These are phyloP conservation scores for Phataginus tetradactyla DNA, from an alignment of 2,797 vertebrate genomes.

Conservation along the genomic window DNA sequence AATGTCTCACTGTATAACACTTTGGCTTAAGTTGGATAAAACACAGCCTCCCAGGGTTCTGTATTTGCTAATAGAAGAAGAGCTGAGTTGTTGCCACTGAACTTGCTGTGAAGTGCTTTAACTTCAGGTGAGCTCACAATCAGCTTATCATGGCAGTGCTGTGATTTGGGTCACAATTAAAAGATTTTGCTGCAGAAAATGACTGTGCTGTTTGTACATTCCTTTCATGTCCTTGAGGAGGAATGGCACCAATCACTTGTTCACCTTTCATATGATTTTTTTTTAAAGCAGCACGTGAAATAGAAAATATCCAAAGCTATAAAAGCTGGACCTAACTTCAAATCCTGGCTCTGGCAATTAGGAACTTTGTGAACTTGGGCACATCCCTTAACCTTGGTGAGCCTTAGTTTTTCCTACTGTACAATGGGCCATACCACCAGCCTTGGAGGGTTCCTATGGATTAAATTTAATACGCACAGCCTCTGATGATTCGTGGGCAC, in stretches of 20 bases:
- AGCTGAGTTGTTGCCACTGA: neutral
- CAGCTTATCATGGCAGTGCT: slow-evolving; percentile 60
- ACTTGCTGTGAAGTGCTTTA: slow-evolving; percentile 60
- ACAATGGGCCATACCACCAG: neutral
- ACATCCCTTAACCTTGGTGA: neutral
- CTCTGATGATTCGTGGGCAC: neutral
- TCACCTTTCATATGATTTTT: slow-evolving; percentile 46
- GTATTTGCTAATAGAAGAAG: slow-evolving; percentile 65
- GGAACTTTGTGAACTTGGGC: neutral
- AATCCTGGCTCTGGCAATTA: slow-evolving; percentile 4
- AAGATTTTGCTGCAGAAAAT: slow-evolving; percentile 71
- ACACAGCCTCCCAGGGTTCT: slow-evolving; percentile 60
- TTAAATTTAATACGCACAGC: neutral
- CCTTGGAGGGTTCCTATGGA: neutral
- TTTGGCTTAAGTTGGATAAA: slow-evolving; percentile 63
- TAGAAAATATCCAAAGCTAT: slow-evolving; percentile 24
- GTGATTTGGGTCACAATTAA: slow-evolving; percentile 78
- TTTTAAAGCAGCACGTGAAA: slow-evolving; percentile 39
- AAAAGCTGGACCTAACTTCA: slow-evolving; percentile 42
- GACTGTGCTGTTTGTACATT: slow-evolving; percentile 63
- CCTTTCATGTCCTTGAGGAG: slow-evolving; percentile 70
- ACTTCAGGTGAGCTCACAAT: slow-evolving; percentile 69
- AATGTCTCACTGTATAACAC: slow-evolving; percentile 23
- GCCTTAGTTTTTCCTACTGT: neutral
- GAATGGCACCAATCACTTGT: slow-evolving; percentile 57